phyloP scores from a whole-genome alignment of 2,888 invertebrate genomes.

The Oscheius sp. region DNA sequence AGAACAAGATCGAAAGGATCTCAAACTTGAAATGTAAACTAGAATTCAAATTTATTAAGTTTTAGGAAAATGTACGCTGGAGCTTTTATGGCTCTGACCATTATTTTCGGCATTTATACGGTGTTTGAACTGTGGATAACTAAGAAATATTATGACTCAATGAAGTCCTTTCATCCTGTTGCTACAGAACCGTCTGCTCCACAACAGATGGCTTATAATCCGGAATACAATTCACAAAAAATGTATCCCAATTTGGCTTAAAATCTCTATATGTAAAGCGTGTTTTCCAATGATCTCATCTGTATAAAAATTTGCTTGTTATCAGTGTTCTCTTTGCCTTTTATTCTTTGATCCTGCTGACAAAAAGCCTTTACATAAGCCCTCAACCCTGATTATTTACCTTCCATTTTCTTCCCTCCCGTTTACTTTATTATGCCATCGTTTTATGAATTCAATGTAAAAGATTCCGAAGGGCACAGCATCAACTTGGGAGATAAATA shows the following conservation, averaged over 20 bases:
- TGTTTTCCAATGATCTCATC: too few species aligned
- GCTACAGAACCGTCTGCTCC: slow-evolving; percentile 28
- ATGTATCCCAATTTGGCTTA: slow-evolving; percentile 27
- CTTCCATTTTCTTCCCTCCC: neutral
- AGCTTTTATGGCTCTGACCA: slow-evolving; percentile 36
- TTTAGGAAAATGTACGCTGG: slow-evolving; percentile 43
- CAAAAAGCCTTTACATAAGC: too few species aligned
- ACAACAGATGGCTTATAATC: slow-evolving; percentile 25
- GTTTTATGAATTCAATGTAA: slow-evolving; percentile 68
- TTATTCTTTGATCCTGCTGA: too few species aligned
- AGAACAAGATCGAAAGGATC: slow-evolving; percentile 39
- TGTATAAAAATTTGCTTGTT: too few species aligned
- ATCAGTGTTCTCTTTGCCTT: neutral
- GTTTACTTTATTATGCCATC: neutral
- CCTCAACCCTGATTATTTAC: too few species aligned
- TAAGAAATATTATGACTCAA: slow-evolving; percentile 46
- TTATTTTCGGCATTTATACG: slow-evolving; percentile 41
- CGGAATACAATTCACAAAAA: slow-evolving; percentile 18
- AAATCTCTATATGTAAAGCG: too few species aligned
- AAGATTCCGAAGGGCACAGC: slow-evolving; percentile 84
- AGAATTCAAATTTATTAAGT: too few species aligned
- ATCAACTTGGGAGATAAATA: slow-evolving; percentile 81
- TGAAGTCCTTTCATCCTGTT: slow-evolving; percentile 38
- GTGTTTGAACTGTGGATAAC: slow-evolving; percentile 46
- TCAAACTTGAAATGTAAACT: slow-evolving; percentile 42